These are phyloP conservation scores for Willowsia nigromaculata DNA, from an alignment of 2,888 invertebrate species.

Conservation along the genomic window DNA sequence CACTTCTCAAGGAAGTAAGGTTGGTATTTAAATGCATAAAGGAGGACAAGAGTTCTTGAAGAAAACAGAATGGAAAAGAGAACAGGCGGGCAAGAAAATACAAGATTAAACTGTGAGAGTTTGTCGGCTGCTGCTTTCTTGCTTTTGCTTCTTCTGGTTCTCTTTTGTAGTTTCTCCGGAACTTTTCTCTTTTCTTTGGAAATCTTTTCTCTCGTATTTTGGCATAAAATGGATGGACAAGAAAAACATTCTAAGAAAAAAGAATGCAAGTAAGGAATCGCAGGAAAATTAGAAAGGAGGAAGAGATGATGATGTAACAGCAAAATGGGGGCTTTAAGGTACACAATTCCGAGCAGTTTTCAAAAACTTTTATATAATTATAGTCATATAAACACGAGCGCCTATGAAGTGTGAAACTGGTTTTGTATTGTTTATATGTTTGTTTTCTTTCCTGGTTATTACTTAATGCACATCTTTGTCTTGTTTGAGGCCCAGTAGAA, in stretches of 20 bases:
- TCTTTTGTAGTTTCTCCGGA: not conserved
- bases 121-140: not conserved
- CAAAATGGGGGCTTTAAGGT: not conserved
- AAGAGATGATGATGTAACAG: not conserved
- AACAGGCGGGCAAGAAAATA: not conserved
- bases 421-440: not conserved
- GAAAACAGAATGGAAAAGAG: not conserved
- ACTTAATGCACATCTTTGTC: not conserved
- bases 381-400: no score
- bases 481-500: not conserved
- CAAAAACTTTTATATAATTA: no score
- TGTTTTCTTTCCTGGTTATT: not conserved
- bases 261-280: not conserved
- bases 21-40: not conserved
- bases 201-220: not conserved
- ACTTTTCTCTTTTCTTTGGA: not conserved
- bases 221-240: not conserved
- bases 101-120: no score
- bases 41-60: not conserved
- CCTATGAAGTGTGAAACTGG: no score
- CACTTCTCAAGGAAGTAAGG: not conserved
- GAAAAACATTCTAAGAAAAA: not conserved
- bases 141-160: not conserved
- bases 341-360: not conserved
- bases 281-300: not conserved